Evolutionary conservation across 1,140 invertebrate genomes (phyloP), one percentile per base, ranked within the genome.

Genomic region (Portunus trituberculatus): DNA sequence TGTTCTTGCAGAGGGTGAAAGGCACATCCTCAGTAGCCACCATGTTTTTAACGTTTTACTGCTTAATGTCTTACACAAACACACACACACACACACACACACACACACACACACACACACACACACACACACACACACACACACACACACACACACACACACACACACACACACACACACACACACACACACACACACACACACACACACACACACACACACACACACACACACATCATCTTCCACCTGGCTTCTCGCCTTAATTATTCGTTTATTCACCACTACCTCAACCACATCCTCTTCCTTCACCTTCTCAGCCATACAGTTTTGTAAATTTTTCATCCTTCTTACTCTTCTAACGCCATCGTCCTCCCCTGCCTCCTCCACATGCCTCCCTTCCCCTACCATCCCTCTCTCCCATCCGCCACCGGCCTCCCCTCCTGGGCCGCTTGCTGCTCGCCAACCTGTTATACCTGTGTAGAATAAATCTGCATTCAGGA

Each of bases 401-500:
- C 16, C 83, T 25, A 29, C 32, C 83, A 16, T 25, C 12, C 8
- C 16, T 20, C 87, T 32, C 8, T 14, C 2, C 89, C 31, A 12
- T 32, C 46, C 28, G 39, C 89, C 39, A 25, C 89, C 31, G 14
- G 14, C 48, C 46, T 29, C 48, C 89, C 32, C 48, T 48, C 46
- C 46, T n/a, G 25, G 29, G 39, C 89, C 48, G 28, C 39, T 29
- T 25, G 48, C 89, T 59, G 32, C 46, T 48, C 39, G 89, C 32
- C 46, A 91, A 91, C 89, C 89, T 91, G 89, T 91, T 91, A 48
- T 48, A 48, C 89, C 89, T 91, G 67, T 59, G 89, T 91, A 52
- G 89, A 46, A 91, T 91, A 91, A 46, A 91, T 91, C 89, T 91
- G 89, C 89, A 91, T 91, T 52, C 28, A 91, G 46, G 32, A 91